Evolutionary conservation across 2,888 invertebrate genomes (phyloP).

Genomic region (Thymelicus sylvestris): DNA sequence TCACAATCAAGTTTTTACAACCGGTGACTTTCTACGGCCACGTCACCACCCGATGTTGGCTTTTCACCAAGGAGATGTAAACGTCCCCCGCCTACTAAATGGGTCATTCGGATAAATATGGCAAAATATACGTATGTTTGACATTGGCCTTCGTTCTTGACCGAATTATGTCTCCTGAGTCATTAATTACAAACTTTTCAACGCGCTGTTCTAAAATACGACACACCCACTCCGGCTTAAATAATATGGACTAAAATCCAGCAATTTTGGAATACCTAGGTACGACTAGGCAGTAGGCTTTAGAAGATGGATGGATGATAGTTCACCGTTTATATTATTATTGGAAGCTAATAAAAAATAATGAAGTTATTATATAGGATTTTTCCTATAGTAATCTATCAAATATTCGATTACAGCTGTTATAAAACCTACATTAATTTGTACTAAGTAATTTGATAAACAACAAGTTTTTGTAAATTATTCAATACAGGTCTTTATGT

Average conservation of each 20-base stretch:
- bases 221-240: slow-evolving; percentile 10
- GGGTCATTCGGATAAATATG: slow-evolving; percentile 47
- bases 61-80: slow-evolving; percentile 31
- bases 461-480: too few relatives aligned
- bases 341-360: too few relatives aligned
- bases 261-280: background rate
- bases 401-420: too few relatives aligned
- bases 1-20: slow-evolving; percentile 68
- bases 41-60: slow-evolving; percentile 37
- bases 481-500: too few relatives aligned
- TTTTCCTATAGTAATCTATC: too few relatives aligned
- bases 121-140: slow-evolving; percentile 68
- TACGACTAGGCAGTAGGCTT: too few relatives aligned
- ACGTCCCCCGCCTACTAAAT: slow-evolving; percentile 41
- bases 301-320: too few relatives aligned
- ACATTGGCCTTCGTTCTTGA: slow-evolving; percentile 77
- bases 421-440: too few relatives aligned
- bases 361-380: too few relatives aligned
- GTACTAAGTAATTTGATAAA: too few relatives aligned
- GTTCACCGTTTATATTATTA: too few relatives aligned
- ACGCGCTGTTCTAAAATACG: slow-evolving; percentile 22
- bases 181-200: slow-evolving; percentile 15
- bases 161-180: slow-evolving; percentile 49
- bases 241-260: background rate
- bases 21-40: slow-evolving; percentile 44